Percentiles rank a stretch among this genome's conserved stretches.
phyloP scores from a whole-genome alignment of 2,888 invertebrate species.

The Plebejus argus region DNA sequence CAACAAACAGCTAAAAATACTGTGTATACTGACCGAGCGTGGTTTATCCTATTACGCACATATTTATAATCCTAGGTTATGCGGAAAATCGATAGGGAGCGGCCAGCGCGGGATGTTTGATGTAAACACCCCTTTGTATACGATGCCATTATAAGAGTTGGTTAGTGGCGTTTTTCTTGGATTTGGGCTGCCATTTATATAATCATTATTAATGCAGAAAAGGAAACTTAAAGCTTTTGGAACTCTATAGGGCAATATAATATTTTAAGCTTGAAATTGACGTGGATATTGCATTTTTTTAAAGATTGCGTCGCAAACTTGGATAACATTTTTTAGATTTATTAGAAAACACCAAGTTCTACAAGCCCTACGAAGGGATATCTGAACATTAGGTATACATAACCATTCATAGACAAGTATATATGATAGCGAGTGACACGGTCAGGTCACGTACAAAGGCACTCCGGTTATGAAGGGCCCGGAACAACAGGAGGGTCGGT shows the following conservation, averaged over 20 bases:
- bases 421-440: neutral
- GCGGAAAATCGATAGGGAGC: slow-evolving; percentile 14
- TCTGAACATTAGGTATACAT: too few relatives aligned
- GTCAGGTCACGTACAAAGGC: slow-evolving; percentile 1
- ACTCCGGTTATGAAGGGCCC: neutral
- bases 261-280: too few relatives aligned
- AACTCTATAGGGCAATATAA: too few relatives aligned
- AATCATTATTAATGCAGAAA: too few relatives aligned
- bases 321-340: too few relatives aligned
- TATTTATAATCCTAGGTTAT: slow-evolving; percentile 25
- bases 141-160: neutral
- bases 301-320: too few relatives aligned
- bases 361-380: too few relatives aligned
- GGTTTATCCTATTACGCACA: slow-evolving; percentile 13
- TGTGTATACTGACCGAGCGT: neutral
- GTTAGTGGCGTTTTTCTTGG: neutral
- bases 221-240: too few relatives aligned
- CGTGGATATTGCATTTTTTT: too few relatives aligned
- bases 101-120: slow-evolving; percentile 11
- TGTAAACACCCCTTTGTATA: neutral
- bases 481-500: slow-evolving; percentile 23
- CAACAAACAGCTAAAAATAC: neutral
- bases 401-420: too few relatives aligned
- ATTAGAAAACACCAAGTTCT: too few relatives aligned
- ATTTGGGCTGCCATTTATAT: too few relatives aligned